Percentiles rank a stretch among this genome's conserved stretches.
Evolutionary conservation across 2,113 vertebrate species (phyloP).

Genomic region (Odontophorus gujanensis): DNA sequence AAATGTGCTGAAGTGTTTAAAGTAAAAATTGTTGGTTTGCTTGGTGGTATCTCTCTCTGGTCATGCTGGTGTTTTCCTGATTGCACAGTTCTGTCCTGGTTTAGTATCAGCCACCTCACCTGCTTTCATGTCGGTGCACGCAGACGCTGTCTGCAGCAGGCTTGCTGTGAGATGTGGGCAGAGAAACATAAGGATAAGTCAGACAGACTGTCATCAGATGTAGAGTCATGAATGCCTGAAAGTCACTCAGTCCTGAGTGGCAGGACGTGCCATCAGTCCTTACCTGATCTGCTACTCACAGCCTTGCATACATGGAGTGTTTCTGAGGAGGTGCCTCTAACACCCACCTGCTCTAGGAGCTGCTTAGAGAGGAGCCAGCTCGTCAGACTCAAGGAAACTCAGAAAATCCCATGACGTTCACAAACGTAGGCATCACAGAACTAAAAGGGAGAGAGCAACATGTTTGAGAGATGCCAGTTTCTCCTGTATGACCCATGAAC

Average conservation of each 20-base stretch:
- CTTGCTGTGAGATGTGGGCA: background rate
- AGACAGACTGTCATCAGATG: background rate
- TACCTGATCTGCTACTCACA: background rate
- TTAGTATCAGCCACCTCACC: background rate
- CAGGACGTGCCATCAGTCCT: background rate
- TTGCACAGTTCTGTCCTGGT: background rate
- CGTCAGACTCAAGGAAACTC: constrained; percentile 1
- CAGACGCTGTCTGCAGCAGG: background rate
- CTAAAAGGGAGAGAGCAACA: background rate
- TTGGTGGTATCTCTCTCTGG: background rate
- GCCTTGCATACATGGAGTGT: no score
- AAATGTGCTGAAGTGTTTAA: background rate
- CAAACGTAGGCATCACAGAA: background rate
- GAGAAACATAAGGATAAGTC: background rate
- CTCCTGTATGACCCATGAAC: background rate
- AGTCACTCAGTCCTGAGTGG: background rate
- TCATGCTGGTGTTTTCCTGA: background rate
- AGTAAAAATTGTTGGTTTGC: background rate
- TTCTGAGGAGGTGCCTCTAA: background rate
- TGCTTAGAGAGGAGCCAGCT: background rate
- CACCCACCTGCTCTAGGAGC: background rate
- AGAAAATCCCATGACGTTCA: background rate
- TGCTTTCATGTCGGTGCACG: background rate
- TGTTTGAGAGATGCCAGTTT: background rate
- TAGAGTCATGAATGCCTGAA: background rate